Conservation (phyloP, 2,797 vertebrate species). For the Xenops minutus region DNA sequence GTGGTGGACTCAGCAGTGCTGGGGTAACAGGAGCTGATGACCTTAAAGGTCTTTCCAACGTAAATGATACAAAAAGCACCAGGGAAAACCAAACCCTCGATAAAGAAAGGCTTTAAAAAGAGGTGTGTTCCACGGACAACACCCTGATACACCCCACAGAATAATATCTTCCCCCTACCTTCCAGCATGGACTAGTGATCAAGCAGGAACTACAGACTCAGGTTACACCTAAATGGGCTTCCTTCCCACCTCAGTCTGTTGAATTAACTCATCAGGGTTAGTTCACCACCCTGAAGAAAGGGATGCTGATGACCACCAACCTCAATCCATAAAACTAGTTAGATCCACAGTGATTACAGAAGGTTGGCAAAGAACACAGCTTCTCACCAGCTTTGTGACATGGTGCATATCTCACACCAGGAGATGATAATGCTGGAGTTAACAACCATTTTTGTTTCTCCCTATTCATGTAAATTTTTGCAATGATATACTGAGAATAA, state of each 20-base stretch:
- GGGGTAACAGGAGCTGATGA: neutral
- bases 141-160: neutral
- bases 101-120: neutral
- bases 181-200: neutral
- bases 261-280: neutral
- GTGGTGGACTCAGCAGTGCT: neutral
- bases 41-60: neutral
- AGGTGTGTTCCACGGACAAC: neutral
- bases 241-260: neutral
- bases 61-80: neutral
- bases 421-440: neutral
- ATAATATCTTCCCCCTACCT: rapidly evolving
- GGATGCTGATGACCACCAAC: neutral
- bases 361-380: neutral
- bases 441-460: neutral
- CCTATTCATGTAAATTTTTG: neutral
- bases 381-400: neutral
- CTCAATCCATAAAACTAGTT: neutral
- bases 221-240: neutral
- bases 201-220: neutral
- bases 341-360: neutral
- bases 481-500: neutral
- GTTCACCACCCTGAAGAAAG: neutral
- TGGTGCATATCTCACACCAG: neutral
- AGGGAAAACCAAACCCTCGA: neutral